Percentiles rank a stretch among this genome's conserved stretches.
Conservation (phyloP, 2,888 invertebrate genomes). For the Macaria notata region DNA sequence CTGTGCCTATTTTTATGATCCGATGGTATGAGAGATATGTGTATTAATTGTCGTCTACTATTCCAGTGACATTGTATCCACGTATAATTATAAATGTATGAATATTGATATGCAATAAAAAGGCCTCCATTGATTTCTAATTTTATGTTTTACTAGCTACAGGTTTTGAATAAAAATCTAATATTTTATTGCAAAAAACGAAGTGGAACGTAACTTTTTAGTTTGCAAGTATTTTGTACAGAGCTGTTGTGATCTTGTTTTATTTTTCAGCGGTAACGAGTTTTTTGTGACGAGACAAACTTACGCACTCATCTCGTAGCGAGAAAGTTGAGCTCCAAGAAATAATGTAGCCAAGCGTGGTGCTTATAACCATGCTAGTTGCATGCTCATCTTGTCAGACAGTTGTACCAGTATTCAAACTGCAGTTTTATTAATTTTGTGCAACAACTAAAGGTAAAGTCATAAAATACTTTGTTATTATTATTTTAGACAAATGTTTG, state of each 20-base stretch:
- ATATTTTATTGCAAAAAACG: too few relatives aligned
- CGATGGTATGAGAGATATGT: constrained; percentile 42
- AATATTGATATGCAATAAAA: constrained; percentile 20
- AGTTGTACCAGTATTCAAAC: too few relatives aligned
- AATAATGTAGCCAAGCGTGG: not conserved
- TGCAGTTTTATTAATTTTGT: too few relatives aligned
- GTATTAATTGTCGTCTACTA: constrained; percentile 37
- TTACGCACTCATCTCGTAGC: constrained; percentile 49
- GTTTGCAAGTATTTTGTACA: constrained; percentile 15
- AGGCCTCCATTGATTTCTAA: constrained; percentile 13
- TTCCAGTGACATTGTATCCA: constrained; percentile 31
- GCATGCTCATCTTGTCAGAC: too few relatives aligned
- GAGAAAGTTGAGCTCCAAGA: constrained; percentile 53
- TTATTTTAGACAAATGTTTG: too few relatives aligned
- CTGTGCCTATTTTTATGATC: constrained; percentile 29
- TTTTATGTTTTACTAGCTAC: constrained; percentile 5
- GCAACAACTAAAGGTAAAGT: too few relatives aligned
- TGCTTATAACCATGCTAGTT: too few relatives aligned
- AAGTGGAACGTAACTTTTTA: too few relatives aligned
- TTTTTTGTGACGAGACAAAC: constrained; percentile 61
- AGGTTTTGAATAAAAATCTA: too few relatives aligned
- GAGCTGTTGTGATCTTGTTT: constrained; percentile 48
- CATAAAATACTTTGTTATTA: too few relatives aligned
- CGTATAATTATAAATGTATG: constrained; percentile 22
- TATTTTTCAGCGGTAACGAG: constrained; percentile 54